These are phyloP conservation scores for Nudaria mundana DNA, from an alignment of 2,888 invertebrate genomes.

Conservation along the genomic window DNA sequence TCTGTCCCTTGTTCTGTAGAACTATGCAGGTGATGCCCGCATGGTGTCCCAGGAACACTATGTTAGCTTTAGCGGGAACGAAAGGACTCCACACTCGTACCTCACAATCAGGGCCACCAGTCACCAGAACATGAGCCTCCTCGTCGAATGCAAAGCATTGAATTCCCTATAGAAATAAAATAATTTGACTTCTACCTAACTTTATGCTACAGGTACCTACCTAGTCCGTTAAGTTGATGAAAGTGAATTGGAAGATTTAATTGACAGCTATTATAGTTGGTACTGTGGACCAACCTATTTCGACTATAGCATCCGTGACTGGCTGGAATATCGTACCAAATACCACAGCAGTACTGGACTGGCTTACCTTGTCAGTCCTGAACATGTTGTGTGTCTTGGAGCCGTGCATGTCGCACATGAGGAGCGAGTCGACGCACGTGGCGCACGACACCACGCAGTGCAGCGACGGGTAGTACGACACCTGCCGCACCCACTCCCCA, in stretches of 20 bases:
- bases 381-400: slow-evolving; percentile 81
- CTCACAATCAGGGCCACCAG: slow-evolving; percentile 88
- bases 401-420: slow-evolving; percentile 82
- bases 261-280: no score
- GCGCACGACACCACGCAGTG: slow-evolving; percentile 86
- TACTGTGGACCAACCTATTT: no score
- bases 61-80: slow-evolving; percentile 84
- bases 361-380: slow-evolving; percentile 69
- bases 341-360: no score
- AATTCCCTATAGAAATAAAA: slow-evolving; percentile 68
- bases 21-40: slow-evolving; percentile 84
- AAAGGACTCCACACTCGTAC: slow-evolving; percentile 91
- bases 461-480: slow-evolving; percentile 84
- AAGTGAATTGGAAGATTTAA: no score
- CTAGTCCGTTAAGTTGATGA: not conserved
- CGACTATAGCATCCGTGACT: no score
- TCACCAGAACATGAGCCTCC: slow-evolving; percentile 81
- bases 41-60: slow-evolving; percentile 85
- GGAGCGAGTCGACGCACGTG: slow-evolving; percentile 80
- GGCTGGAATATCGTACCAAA: no score
- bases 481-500: slow-evolving; percentile 85
- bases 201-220: not conserved
- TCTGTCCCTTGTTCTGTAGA: slow-evolving; percentile 84
- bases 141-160: slow-evolving; percentile 84
- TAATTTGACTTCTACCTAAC: not conserved